A percentile compares a stretch with the other conserved stretches of the same genome.
These are phyloP conservation scores for Alces alces DNA, from an alignment of 2,113 vertebrate genomes.

Conservation along the genomic window DNA sequence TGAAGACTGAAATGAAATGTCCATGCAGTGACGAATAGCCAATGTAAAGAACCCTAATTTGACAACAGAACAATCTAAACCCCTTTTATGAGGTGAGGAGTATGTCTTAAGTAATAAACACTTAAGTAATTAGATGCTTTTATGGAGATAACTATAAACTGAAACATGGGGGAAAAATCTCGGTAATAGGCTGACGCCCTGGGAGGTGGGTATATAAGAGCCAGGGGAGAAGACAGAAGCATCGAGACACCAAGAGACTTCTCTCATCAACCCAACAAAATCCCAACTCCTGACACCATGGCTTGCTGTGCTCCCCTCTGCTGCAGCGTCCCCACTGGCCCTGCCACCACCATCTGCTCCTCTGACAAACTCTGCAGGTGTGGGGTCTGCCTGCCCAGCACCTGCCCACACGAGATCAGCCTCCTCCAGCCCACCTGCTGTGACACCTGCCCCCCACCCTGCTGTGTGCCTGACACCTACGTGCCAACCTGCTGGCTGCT, in stretches of 20 bases:
- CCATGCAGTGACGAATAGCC: conserved; percentile 8
- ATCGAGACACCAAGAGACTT: conserved; percentile 34
- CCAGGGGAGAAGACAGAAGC: background rate
- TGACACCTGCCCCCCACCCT: conserved; percentile 55
- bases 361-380: conserved; percentile 67
- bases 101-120: conserved; percentile 60
- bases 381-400: conserved; percentile 74
- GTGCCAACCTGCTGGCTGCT: conserved; percentile 69
- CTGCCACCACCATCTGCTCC: conserved; percentile 73
- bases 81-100: conserved; percentile 60
- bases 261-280: conserved; percentile 39
- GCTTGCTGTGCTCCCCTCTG: conserved; percentile 44
- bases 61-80: conserved; percentile 53
- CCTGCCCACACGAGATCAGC: conserved; percentile 71
- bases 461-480: conserved; percentile 63
- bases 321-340: conserved; percentile 65
- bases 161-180: conserved; percentile 35
- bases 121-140: conserved; percentile 68
- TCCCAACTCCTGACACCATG: conserved; percentile 37
- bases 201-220: conserved; percentile 63
- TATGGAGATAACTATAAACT: conserved; percentile 59
- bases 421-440: conserved; percentile 72
- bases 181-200: conserved; percentile 51
- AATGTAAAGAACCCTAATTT: conserved; percentile 14
- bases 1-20: conserved; percentile 52